phyloP scores from a whole-genome alignment of 2,888 invertebrate genomes.

The Cataglyphis altisquamis region DNA sequence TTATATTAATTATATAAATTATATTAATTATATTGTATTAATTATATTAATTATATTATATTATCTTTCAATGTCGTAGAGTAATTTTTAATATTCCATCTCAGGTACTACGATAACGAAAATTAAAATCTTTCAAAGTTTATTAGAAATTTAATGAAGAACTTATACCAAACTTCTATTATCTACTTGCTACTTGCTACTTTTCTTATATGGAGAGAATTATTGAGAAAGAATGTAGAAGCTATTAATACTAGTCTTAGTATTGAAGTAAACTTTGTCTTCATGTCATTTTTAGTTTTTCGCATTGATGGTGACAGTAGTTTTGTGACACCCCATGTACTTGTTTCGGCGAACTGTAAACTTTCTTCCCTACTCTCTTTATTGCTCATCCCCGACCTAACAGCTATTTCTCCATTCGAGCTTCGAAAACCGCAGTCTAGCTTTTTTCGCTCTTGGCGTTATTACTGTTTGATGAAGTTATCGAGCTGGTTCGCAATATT shows the following conservation, averaged over 20 bases:
- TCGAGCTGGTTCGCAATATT: slow-evolving; percentile 22
- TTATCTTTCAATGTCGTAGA: neutral
- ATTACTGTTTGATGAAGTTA: slow-evolving; percentile 50
- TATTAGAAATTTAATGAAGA: neutral
- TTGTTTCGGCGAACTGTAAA: slow-evolving; percentile 26
- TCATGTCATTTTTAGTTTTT: neutral
- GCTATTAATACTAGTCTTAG: neutral
- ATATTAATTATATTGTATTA: no score
- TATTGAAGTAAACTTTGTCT: neutral
- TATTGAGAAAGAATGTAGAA: neutral
- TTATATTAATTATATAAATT: no score
- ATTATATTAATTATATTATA: no score
- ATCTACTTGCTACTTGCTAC: neutral
- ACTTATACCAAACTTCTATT: neutral
- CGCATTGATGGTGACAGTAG: neutral
- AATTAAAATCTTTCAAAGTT: neutral
- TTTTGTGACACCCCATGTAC: neutral
- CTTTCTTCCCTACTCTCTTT: slow-evolving; percentile 1
- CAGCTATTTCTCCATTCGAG: slow-evolving; percentile 28
- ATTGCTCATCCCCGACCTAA: slow-evolving; percentile 17
- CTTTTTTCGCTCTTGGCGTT: slow-evolving; percentile 24
- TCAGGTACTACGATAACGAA: neutral
- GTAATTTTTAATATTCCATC: neutral
- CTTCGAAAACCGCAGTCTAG: slow-evolving; percentile 30
- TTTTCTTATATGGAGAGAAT: neutral